phyloP scores from a whole-genome alignment of 2,888 invertebrate genomes.

The Melanchra persicariae region DNA sequence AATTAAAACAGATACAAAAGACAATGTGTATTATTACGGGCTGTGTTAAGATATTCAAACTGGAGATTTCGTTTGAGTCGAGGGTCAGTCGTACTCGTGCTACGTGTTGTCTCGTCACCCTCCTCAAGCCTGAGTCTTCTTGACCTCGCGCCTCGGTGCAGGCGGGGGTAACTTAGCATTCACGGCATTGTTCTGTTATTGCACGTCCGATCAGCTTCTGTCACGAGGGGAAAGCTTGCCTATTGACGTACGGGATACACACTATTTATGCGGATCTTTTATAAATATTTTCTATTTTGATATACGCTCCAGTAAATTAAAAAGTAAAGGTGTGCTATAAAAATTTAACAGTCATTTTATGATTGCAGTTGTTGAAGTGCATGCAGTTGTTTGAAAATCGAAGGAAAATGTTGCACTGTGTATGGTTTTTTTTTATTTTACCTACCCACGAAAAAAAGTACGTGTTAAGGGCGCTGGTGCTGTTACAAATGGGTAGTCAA shows the following conservation, averaged over 20 bases:
- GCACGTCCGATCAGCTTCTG: constrained; percentile 75
- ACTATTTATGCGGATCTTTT: constrained; percentile 26
- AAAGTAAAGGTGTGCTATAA: too few species aligned
- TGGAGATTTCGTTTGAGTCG: constrained; percentile 28
- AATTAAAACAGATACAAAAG: too few species aligned
- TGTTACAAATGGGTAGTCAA: too few species aligned
- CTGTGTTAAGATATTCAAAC: constrained; percentile 51
- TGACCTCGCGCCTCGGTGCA: constrained; percentile 63
- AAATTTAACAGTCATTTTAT: too few species aligned
- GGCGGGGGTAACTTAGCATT: constrained; percentile 78
- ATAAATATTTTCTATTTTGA: constrained; percentile 20
- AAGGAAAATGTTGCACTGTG: too few species aligned
- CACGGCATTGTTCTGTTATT: constrained; percentile 78
- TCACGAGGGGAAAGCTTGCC: constrained; percentile 61
- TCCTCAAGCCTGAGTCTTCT: constrained; percentile 48
- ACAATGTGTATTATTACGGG: neutral
- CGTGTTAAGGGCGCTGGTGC: too few species aligned
- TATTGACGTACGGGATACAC: constrained; percentile 45
- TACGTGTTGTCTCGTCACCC: constrained; percentile 52
- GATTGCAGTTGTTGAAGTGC: too few species aligned
- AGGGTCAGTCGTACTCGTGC: constrained; percentile 47
- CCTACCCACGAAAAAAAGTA: too few species aligned
- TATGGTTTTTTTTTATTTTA: too few species aligned
- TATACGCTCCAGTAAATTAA: too few species aligned
- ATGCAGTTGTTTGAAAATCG: too few species aligned